Percentiles rank a stretch among this genome's conserved stretches.
Evolutionary conservation across 2,797 vertebrate genomes (phyloP).

Genomic region (Danio jaintianensis): DNA sequence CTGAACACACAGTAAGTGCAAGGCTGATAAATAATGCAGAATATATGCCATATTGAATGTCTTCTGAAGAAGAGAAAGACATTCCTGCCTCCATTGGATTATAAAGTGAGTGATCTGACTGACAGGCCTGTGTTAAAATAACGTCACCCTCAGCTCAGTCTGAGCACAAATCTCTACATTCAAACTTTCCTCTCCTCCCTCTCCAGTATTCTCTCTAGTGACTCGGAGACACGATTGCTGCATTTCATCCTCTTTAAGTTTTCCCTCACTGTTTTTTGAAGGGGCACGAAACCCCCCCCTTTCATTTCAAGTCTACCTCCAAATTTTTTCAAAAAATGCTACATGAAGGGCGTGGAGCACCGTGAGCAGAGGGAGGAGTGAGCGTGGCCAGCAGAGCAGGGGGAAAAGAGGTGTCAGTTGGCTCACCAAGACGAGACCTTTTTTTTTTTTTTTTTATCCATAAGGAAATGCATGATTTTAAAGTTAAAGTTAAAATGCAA

Average conservation of each 20-base stretch:
- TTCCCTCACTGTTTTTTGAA: too few relatives aligned
- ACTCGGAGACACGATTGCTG: neutral
- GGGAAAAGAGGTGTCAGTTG: too few relatives aligned
- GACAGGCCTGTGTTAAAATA: constrained; percentile 43
- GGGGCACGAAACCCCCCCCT: too few relatives aligned
- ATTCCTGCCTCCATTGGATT: constrained; percentile 17
- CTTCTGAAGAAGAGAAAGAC: neutral
- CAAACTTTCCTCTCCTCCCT: neutral
- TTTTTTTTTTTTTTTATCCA: too few relatives aligned
- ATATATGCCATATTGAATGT: constrained; percentile 18
- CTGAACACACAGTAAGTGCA: constrained; percentile 15
- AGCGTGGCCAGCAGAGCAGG: too few relatives aligned
- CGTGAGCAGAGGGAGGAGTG: too few relatives aligned
- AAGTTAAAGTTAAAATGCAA: too few relatives aligned
- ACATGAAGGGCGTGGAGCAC: too few relatives aligned
- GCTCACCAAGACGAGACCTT: too few relatives aligned
- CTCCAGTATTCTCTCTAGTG: neutral
- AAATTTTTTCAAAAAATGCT: too few relatives aligned
- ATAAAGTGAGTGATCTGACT: neutral
- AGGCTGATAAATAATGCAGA: constrained; percentile 27
- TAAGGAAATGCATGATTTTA: too few relatives aligned
- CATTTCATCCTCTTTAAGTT: neutral
- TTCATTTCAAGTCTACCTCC: too few relatives aligned
- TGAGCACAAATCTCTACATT: constrained; percentile 1
- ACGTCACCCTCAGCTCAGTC: constrained; percentile 23